Base-by-base conservation (phyloP, 2,888 invertebrate species). In the Drosophila formosana region DNA sequence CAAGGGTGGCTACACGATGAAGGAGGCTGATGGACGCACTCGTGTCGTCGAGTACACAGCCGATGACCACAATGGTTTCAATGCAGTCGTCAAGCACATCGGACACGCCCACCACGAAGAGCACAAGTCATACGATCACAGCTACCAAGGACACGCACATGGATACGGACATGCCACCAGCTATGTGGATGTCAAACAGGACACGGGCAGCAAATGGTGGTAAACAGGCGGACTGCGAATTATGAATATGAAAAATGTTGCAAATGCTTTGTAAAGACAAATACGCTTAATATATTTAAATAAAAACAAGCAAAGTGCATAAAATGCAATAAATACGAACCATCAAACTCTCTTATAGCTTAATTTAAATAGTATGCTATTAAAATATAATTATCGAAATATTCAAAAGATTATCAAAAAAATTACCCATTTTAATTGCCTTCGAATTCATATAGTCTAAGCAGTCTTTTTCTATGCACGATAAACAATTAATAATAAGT, bases 21-120 rank as follows among this genome's bases (percentile, higher is more conserved):
- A 93, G 71, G 93, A 93, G 89, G 91, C 93, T n/a, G 93, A 93
- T 76, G 93, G 93, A 43, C 93, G 93, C 18, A 93, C 93, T 61
- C 90, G 94, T 76, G 86, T 94, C 69, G 93, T 93, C n/a, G 93
- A 93, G 80, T 93, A 93, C 79, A 90, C 92, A 23, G 92, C 93
- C 5, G 93, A 93, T 75, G 91, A 92, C 72, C 93, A 93, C 60
- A 92, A 92, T 52, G 93, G 93, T 41, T 93, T 93, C 84, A 93
- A 93, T 75, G 93, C 93, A 2, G 86, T 92, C 6, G 93, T 93
- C 13, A 93, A 93, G 80, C 93, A 92, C 69, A 90, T 93, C 39
- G 93, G 93, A 25, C 91, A 92, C 61, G 91, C 92, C n/a, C 89
- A 91, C 64, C 77, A 81, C 9, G 56, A 63, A 26, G 85, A 90